These are phyloP conservation scores for Dicentrarchus labrax DNA, from an alignment of 2,113 vertebrate genomes.

Conservation along the genomic window DNA sequence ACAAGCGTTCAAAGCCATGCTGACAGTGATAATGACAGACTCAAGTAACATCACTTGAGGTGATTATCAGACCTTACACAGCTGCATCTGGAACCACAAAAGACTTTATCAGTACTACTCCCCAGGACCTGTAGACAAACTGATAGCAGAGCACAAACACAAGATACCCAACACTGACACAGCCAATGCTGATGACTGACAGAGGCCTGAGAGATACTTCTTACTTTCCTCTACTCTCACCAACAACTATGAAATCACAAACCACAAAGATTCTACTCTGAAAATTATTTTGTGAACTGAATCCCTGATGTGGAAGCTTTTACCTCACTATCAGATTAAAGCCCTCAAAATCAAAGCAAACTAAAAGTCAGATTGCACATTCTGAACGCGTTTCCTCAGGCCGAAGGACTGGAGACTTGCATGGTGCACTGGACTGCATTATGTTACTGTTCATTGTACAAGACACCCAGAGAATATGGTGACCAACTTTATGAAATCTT, in stretches of 20 bases:
- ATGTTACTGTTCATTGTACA: constrained; percentile 8
- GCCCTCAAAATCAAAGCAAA: neutral
- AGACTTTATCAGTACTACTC: neutral
- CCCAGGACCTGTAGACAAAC: too few species aligned
- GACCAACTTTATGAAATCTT: constrained; percentile 18
- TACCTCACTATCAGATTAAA: neutral
- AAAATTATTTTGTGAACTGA: neutral
- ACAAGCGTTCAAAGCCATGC: too few species aligned
- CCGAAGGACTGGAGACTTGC: neutral
- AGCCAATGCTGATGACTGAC: neutral
- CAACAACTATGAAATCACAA: neutral
- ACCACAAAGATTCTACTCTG: neutral
- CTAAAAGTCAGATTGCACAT: neutral
- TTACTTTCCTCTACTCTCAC: neutral
- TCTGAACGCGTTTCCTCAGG: neutral
- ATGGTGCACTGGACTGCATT: neutral
- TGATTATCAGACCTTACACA: neutral
- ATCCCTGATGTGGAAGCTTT: neutral
- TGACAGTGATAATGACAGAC: too few species aligned
- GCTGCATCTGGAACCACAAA: neutral
- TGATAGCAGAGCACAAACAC: neutral
- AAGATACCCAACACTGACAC: neutral
- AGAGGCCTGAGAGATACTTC: neutral
- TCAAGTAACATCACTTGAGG: neutral
- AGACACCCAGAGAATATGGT: constrained; percentile 10